Evolutionary conservation across 2,113 vertebrate species (phyloP).

Genomic region (Upupa epops): DNA sequence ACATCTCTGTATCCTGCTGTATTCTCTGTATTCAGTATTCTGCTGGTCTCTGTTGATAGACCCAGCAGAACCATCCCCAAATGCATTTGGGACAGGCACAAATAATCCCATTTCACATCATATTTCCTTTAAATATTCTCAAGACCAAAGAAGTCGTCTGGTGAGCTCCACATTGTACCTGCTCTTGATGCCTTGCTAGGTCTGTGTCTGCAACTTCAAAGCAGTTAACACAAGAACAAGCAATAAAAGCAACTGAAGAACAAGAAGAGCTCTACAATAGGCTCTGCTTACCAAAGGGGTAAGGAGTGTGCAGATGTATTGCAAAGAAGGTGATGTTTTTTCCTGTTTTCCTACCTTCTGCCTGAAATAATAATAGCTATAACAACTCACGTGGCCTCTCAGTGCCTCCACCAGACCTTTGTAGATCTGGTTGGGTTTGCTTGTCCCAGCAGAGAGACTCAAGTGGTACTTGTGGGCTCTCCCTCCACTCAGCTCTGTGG

Average conservation of each 20-base stretch:
- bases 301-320: neutral
- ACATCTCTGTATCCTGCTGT: too few species aligned
- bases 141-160: neutral
- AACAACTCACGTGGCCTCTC: neutral
- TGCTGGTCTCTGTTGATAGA: neutral
- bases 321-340: neutral
- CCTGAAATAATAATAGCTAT: neutral
- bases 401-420: neutral
- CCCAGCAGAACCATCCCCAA: neutral
- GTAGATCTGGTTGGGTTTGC: neutral
- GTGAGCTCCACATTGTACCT: neutral
- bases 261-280: accelerated
- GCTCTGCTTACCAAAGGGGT: neutral
- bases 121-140: neutral
- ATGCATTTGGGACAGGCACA: neutral
- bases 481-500: neutral
- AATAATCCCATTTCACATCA: neutral
- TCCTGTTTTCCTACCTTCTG: neutral
- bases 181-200: neutral
- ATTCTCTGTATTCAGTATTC: too few species aligned
- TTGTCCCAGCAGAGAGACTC: neutral
- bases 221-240: neutral
- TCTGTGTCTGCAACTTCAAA: neutral
- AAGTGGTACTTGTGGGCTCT: neutral
- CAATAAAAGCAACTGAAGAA: neutral